Evolutionary conservation across 1,140 invertebrate genomes (phyloP), one percentile per base, ranked within the genome.

Genomic region (Zaprionus lachaisei): DNA sequence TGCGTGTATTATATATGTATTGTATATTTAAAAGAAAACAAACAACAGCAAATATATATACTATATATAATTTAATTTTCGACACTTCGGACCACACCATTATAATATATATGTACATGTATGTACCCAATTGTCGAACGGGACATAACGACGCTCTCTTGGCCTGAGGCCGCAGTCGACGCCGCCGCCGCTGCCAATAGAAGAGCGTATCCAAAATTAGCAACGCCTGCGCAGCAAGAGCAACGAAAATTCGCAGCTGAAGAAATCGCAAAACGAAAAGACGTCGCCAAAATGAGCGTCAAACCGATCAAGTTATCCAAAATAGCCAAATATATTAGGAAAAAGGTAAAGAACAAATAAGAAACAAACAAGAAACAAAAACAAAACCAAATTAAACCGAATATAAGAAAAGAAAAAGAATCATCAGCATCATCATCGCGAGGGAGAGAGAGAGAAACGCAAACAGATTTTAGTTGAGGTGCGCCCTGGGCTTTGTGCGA

Each of bases 251-350:
- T 51, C 49, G 37, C 55, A 60, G 31, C 12, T 12, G 31, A 34
- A 62, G n/a, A 76, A 58, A 63, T 14, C 28, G n/a, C 24, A 54
- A 57, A 17, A 55, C 44, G 22, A 66, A 74, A 60, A 69, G 20
- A 58, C 72, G 60, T 62, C 44, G 66, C 69, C 79, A 92, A 78
- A 85, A 89, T 92, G 90, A 92, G 83, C 76, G 91, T 79, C 66
- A 93, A 93, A 72, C 74, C 91, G 58, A 91, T 92, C 61, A 92
- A 92, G 79, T 61, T 92, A 57, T 80, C 86, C 38, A 92, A 92
- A 92, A 84, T 93, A 80, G 92, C 91, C 58, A 93, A 92, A 91
- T 93, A 93, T 63, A 92, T 93, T 68, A 91, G 91, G 78, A 91
- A 92, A 77, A 93, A 92, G 92, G 92, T 93, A 92, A 92, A 56